Percentiles rank a stretch among this genome's conserved stretches.
Conservation (phyloP, 2,888 invertebrate genomes). For the Metellina segmentata region DNA sequence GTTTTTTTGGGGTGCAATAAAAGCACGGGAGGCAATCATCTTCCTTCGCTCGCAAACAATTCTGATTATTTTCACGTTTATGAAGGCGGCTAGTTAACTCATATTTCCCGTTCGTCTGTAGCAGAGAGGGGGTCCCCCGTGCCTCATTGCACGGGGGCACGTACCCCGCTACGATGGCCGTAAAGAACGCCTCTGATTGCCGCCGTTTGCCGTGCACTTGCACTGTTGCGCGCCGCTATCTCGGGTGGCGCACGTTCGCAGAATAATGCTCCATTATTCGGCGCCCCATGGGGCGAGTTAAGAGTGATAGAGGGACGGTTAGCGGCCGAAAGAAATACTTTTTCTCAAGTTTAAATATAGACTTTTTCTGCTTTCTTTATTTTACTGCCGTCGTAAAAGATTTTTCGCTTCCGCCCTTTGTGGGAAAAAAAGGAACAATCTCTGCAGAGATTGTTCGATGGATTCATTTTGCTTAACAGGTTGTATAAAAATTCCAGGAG, state of each 20-base stretch:
- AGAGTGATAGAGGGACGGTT: constrained; percentile 40
- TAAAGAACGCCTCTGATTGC: constrained; percentile 52
- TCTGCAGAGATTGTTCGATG: neutral
- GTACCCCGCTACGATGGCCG: constrained; percentile 53
- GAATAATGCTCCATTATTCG: constrained; percentile 68
- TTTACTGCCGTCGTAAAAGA: constrained; percentile 32
- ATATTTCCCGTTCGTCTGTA: constrained; percentile 40
- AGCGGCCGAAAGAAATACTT: constrained; percentile 37
- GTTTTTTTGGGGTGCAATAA: constrained; percentile 37
- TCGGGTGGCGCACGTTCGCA: constrained; percentile 43
- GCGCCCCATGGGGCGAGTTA: constrained; percentile 55
- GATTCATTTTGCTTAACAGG: neutral
- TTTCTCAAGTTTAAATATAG: constrained; percentile 57
- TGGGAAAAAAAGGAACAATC: neutral
- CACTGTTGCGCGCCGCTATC: constrained; percentile 59
- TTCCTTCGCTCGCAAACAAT: constrained; percentile 40
- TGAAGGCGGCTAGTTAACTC: constrained; percentile 67
- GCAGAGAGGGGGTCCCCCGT: constrained; percentile 34
- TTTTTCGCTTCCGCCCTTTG: neutral
- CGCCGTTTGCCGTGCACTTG: constrained; percentile 18
- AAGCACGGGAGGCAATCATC: constrained; percentile 34
- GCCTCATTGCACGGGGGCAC: constrained; percentile 61
- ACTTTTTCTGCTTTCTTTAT: constrained; percentile 26
- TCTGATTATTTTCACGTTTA: constrained; percentile 72
- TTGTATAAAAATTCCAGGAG: neutral